These are phyloP conservation scores for Tridacna gigas DNA, from an alignment of 2,888 invertebrate species.

Conservation along the genomic window DNA sequence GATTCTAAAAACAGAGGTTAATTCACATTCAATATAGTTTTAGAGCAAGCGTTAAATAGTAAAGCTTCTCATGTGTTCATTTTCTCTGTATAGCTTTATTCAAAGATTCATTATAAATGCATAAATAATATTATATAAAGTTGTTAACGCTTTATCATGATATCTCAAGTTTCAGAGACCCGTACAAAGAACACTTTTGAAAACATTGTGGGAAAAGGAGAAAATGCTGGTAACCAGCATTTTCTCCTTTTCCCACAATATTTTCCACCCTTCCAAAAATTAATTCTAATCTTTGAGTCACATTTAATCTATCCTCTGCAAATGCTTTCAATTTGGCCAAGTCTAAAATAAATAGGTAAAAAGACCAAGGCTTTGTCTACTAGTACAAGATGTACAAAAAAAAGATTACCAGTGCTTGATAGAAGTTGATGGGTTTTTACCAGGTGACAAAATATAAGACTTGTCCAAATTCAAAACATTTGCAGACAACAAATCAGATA, in stretches of 20 bases:
- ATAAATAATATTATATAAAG: neutral
- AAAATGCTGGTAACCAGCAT: neutral
- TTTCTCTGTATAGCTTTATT: neutral
- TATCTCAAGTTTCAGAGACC: no score
- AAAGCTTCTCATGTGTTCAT: neutral
- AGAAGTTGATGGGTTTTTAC: neutral
- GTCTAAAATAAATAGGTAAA: no score
- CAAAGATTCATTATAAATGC: no score
- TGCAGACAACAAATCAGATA: neutral
- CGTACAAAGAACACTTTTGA: conserved; percentile 13
- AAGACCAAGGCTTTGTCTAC: no score
- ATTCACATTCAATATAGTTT: conserved; percentile 1
- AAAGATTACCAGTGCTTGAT: no score
- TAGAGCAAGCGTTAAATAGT: neutral
- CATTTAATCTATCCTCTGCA: no score
- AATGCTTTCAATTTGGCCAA: no score
- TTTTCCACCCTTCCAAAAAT: no score
- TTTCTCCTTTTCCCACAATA: neutral
- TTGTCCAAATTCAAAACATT: neutral
- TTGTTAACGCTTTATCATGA: no score
- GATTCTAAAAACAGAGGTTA: conserved; percentile 60
- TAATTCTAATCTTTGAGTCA: no score
- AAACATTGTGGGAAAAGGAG: neutral
- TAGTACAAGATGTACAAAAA: no score
- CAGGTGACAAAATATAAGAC: neutral